A percentile compares a stretch with the other conserved stretches of the same genome.
These are phyloP conservation scores for Phalacrocorax brasilianus DNA, from an alignment of 2,113 vertebrate genomes.

Conservation along the genomic window DNA sequence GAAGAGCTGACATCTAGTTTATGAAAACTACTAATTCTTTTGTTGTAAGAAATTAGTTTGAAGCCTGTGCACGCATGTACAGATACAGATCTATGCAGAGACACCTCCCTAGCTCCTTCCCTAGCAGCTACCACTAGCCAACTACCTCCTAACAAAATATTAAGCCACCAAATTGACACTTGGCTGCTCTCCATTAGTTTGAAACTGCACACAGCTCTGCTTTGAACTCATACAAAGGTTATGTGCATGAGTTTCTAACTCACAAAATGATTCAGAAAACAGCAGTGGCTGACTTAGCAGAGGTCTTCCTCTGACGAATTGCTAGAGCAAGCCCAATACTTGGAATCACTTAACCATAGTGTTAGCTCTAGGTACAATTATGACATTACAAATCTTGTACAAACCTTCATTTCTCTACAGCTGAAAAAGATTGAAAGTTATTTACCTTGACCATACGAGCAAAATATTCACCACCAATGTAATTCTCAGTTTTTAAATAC, in stretches of 20 bases:
- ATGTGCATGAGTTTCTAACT: not conserved
- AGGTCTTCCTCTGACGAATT: not conserved
- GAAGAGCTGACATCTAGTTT: not conserved
- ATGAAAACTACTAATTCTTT: not conserved
- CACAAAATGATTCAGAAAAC: not conserved
- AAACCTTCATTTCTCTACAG: not conserved
- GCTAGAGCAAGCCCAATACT: not conserved
- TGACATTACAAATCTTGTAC: not conserved
- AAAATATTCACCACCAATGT: slow-evolving; percentile 94
- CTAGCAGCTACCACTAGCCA: not conserved
- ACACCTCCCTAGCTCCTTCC: not conserved
- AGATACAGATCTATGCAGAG: not conserved
- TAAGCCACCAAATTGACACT: not conserved
- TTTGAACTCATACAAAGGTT: not conserved
- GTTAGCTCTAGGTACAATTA: not conserved
- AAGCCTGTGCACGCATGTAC: not conserved
- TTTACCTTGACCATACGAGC: slow-evolving; percentile 94
- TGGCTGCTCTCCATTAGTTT: not conserved
- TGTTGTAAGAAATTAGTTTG: not conserved
- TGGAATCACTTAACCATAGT: not conserved
- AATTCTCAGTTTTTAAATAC: slow-evolving; percentile 95
- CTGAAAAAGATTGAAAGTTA: not conserved
- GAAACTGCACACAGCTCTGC: not conserved
- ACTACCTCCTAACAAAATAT: not conserved
- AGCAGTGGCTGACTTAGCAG: not conserved